Base-by-base conservation (phyloP, 1,140 invertebrate genomes). In the Zaprionus gabonicus region DNA sequence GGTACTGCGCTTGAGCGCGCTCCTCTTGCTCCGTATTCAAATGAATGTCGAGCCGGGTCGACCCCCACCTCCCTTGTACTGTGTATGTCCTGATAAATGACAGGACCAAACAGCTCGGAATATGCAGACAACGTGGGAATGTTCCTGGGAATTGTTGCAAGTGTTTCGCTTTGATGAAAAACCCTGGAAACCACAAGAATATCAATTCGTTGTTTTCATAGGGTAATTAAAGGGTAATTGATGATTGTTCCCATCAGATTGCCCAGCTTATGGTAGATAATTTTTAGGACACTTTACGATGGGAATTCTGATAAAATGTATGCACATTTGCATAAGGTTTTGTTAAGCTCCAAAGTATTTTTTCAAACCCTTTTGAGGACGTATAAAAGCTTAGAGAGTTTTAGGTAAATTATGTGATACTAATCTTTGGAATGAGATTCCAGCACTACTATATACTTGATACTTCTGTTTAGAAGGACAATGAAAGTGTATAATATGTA, bases 1-100 rank as follows among this genome's bases (percentile, higher is more conserved):
- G 81, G 82, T 80, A 77, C 82, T 80, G 78, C 84, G 83, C 83
- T 80, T 82, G 76, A 86, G 72, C 85, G 83, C 64, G 27, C 44
- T 34, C 31, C 71, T 56, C 63, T 62, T 71, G 49, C 67, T 68
- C 57, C 62, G 67, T 81, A 87, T 87, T 82, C 65, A 87, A 87
- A 87, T 87, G 71, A 88, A 72, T 59, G 49, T 58, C 59, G 65
- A 58, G 53, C 38, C 51, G 31, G 31, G 9, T 34, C 31, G 31
- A 34, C 31, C 31, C 31, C 31, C 9, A 9, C 9, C 46, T 12
- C 25, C 3, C n/a, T 17, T 41, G 4, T 20, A 44, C 31, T 12
- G 17, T 56, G 51, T 51, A 20, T 67, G 82, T 76, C 75, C 85
- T 85, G 72, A 85, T 84, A 88, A 83, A 87, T 87, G 83, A 81